Conservation (phyloP, 2,888 invertebrate species). For the Netelia inedita region DNA sequence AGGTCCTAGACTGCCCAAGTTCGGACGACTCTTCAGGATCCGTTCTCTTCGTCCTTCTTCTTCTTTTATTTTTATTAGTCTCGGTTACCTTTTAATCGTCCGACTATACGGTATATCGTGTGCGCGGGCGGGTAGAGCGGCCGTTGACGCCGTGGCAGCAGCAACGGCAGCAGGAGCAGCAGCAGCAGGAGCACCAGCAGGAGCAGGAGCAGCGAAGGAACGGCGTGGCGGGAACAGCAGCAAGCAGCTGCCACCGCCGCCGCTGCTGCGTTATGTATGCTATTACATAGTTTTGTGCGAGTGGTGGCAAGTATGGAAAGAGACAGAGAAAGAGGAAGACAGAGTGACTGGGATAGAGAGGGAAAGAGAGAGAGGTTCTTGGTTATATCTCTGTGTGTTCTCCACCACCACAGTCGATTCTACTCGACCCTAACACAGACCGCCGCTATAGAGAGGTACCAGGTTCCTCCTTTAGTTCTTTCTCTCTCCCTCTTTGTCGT, state of each 20-base stretch:
- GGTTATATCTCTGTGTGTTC: conserved; percentile 13
- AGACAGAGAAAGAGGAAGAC: neutral
- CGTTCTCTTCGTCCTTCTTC: neutral
- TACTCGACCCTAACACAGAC: conserved; percentile 9
- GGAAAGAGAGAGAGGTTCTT: neutral
- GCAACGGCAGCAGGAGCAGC: conserved; percentile 25
- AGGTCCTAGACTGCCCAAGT: neutral
- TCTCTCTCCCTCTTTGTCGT: neutral
- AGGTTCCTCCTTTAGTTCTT: conserved; percentile 6
- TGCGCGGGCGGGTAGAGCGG: conserved; percentile 67
- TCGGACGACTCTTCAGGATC: neutral
- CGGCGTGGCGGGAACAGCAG: conserved; percentile 43
- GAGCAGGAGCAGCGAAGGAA: neutral
- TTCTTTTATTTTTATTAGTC: neutral
- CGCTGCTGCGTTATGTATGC: conserved; percentile 60
- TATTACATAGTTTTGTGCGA: conserved; percentile 66
- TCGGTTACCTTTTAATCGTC: conserved; percentile 59
- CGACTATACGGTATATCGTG: conserved; percentile 56
- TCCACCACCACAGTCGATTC: neutral
- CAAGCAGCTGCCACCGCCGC: conserved; percentile 47
- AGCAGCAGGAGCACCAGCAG: neutral
- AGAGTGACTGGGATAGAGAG: too few relatives aligned
- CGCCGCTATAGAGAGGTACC: too few relatives aligned
- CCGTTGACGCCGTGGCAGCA: conserved; percentile 59
- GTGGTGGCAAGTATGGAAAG: conserved; percentile 53